These are phyloP conservation scores for Ptychochromis oligacanthus DNA, from an alignment of 2,113 vertebrate genomes.

Conservation along the genomic window DNA sequence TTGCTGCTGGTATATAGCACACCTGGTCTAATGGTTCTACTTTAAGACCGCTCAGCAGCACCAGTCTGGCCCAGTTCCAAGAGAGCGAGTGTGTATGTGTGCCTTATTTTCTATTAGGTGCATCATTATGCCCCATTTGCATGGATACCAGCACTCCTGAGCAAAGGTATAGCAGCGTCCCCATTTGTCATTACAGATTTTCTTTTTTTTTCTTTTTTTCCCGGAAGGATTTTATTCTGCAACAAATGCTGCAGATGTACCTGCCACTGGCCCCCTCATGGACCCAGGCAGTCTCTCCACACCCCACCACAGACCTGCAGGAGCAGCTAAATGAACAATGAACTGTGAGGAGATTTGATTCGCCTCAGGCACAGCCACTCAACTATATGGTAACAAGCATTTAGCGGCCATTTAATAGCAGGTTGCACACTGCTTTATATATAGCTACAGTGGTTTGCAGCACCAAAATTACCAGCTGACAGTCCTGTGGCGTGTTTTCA, in stretches of 20 bases:
- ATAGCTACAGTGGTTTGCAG: no score
- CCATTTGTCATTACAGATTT: constrained; percentile 15
- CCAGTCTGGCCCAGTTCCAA: constrained; percentile 9
- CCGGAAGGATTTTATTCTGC: constrained; percentile 28
- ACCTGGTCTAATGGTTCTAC: not conserved
- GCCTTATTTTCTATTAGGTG: constrained; percentile 16
- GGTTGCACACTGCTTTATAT: not conserved
- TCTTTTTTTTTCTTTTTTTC: no score
- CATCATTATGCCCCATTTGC: constrained; percentile 46
- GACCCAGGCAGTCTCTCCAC: not conserved
- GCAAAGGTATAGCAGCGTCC: constrained; percentile 17
- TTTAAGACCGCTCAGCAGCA: not conserved
- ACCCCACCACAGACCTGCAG: not conserved
- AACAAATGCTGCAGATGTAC: constrained; percentile 26
- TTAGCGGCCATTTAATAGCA: constrained; percentile 10
- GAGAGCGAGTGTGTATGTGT: not conserved
- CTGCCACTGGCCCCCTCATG: not conserved
- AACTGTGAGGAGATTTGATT: constrained; percentile 23
- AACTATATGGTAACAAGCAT: constrained; percentile 16
- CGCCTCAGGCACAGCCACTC: constrained; percentile 30
- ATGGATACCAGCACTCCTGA: constrained; percentile 26
- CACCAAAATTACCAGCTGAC: not conserved
- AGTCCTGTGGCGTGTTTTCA: not conserved
- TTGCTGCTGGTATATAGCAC: not conserved
- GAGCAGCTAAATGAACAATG: constrained; percentile 25